Evolutionary conservation across 2,888 invertebrate species (phyloP), one percentile per base, ranked within the genome.

Genomic region (Ormyrus thymus): DNA sequence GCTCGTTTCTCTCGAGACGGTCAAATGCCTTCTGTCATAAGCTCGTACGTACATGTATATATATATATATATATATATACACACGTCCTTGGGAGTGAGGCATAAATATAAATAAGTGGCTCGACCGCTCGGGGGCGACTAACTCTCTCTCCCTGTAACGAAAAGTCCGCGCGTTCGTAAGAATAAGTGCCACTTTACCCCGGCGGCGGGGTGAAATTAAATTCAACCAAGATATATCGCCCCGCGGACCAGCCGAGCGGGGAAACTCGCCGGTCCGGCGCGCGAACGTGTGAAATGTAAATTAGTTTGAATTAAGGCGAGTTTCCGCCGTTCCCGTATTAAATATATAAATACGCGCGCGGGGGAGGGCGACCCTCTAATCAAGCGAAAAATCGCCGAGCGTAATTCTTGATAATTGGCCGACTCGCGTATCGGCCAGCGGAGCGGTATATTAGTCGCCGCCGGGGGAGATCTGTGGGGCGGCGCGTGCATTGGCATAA

Each of bases 151-250:
- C 10, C 70, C 45, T n/a, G 62, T 55, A 81, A 82, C 73, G 77
- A 81, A 82, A 79, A 62, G 83, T 80, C 80, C 79, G 80, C 76
- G 81, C 79, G 82, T 85, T 82, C 80, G 82, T 86, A 86, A 87
- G 86, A 86, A 87, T 86, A 85, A 85, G 84, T 83, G 84, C 80
- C 83, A 85, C 74, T 78, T 84, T 85, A 85, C 83, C 82, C 80
- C 79, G 83, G 80, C 81, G 29, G 29, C 29, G 74, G 81, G 82
- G 82, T 83, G 83, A 86, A 86, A 87, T 87, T 86, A 87, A 87
- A 87, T 87, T 86, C 86, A 86, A 85, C 85, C 83, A 83, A 86
- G 86, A 87, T 83, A 84, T 85, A 87, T 86, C 85, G 80, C 80
- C 29, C 66, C 80, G 72, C 76, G 80, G 73, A 78, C 76, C 43